Percentiles rank a stretch among this genome's conserved stretches.
Conservation (phyloP, 2,113 vertebrate species). For the Cichladusa arquata region DNA sequence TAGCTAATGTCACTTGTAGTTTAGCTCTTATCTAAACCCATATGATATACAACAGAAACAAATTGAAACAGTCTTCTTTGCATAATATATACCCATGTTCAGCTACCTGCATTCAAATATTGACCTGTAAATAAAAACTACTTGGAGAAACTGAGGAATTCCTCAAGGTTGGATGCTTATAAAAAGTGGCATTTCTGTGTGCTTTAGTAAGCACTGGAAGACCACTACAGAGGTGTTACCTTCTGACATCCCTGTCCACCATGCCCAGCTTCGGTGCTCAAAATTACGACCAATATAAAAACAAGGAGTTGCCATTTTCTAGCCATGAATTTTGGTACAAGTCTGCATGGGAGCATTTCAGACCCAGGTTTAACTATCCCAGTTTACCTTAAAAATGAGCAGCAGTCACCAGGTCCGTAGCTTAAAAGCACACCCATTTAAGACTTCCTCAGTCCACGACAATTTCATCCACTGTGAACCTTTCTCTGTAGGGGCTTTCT, state of each 20-base stretch:
- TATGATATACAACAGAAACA: background rate
- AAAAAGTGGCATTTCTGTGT: background rate
- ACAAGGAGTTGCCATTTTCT: background rate
- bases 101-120: background rate
- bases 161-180: background rate
- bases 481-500: background rate
- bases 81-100: background rate
- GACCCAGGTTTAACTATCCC: background rate
- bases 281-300: background rate
- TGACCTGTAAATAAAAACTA: background rate
- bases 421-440: accelerated
- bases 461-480: background rate
- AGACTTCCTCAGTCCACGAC: background rate
- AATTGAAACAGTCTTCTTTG: background rate
- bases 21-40: background rate
- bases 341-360: background rate
- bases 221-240: background rate
- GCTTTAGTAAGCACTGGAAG: background rate
- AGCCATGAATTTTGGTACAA: background rate
- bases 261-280: background rate
- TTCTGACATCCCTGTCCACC: background rate
- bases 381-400: background rate
- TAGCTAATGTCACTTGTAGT: background rate
- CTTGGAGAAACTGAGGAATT: background rate
- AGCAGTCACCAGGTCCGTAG: background rate